Evolutionary conservation across 2,797 vertebrate species (phyloP).

Genomic region (Threskiornis aethiopicus): DNA sequence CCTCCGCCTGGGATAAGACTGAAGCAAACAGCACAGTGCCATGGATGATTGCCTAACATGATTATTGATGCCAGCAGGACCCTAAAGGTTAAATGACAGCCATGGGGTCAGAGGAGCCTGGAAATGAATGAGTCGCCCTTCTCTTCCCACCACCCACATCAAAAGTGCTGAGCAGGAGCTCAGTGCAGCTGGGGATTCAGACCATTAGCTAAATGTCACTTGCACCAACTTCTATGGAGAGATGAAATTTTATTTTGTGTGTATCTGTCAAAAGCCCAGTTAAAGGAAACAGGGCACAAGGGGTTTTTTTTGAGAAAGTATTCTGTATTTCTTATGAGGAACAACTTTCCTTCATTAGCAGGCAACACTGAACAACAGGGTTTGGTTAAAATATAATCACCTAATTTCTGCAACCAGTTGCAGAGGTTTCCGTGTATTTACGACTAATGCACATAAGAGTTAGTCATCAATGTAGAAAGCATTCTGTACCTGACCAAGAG

Average conservation of each 20-base stretch:
- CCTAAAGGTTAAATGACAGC: neutral
- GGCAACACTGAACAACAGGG: neutral
- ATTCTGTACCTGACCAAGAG: neutral
- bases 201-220: neutral
- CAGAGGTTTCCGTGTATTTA: neutral
- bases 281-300: neutral
- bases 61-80: neutral
- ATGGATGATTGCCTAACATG: neutral
- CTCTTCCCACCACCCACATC: neutral
- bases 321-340: slow-evolving; percentile 30
- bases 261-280: neutral
- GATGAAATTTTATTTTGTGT: neutral
- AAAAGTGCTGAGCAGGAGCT: neutral
- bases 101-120: neutral
- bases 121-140: neutral
- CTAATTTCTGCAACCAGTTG: neutral
- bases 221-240: neutral
- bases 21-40: rapidly evolving
- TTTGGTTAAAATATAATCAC: neutral
- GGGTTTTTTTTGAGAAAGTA: neutral
- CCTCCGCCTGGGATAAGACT: neutral
- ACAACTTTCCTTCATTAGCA: slow-evolving; percentile 36
- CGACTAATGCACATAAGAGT: neutral
- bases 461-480: neutral
- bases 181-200: neutral